Conservation (phyloP, 2,797 vertebrate genomes). For the Acanthurus lineatus region DNA sequence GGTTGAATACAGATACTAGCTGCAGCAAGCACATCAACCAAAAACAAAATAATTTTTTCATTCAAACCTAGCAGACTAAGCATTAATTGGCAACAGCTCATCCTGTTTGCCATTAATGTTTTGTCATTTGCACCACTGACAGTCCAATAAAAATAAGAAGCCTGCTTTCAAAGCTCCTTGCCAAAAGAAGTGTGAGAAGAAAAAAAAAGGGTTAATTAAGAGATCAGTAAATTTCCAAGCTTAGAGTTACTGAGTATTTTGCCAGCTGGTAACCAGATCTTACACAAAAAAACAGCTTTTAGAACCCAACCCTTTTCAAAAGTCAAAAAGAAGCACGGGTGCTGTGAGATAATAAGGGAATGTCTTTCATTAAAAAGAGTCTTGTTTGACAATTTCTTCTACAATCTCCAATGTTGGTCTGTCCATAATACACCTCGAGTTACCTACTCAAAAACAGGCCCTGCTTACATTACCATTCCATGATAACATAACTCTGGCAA, state of each 20-base stretch:
- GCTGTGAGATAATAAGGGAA: background rate
- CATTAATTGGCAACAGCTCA: background rate
- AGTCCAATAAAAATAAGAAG: background rate
- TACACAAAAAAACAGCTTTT: conserved; percentile 5
- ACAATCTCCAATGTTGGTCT: background rate
- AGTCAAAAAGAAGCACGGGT: conserved; percentile 8
- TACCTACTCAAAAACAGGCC: conserved; percentile 3
- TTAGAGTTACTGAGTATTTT: background rate
- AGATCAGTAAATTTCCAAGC: background rate
- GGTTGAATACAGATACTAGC: background rate
- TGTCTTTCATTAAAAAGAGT: background rate
- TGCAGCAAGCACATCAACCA: background rate
- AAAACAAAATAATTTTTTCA: background rate
- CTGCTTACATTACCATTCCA: conserved; percentile 11
- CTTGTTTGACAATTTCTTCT: background rate
- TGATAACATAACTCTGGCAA: conserved; percentile 15
- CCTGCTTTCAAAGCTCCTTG: background rate
- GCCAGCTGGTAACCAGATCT: background rate
- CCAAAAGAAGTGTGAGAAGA: background rate
- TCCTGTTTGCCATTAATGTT: background rate
- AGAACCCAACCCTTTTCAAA: background rate
- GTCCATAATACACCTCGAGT: background rate
- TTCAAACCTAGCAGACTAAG: background rate
- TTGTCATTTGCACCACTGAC: background rate
- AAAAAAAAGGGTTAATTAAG: background rate